phyloP scores from a whole-genome alignment of 2,113 vertebrate species.

The Nibea albiflora region DNA sequence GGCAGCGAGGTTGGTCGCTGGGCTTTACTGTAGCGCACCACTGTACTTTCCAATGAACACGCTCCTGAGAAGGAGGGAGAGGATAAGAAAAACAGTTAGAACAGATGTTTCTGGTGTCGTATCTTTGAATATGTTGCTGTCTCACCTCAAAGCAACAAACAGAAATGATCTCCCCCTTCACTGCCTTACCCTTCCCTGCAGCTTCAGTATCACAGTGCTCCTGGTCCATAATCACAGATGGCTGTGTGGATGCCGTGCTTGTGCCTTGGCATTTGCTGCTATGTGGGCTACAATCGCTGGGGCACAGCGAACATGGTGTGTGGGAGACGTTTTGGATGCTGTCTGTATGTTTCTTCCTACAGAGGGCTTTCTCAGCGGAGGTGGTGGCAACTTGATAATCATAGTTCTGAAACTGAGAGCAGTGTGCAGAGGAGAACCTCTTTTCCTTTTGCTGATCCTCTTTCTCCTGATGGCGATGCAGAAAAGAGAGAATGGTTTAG shows the following conservation, averaged over 20 bases:
- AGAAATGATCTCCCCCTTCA: not conserved
- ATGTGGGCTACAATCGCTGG: slow-evolving; percentile 86
- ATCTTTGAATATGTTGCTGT: not conserved
- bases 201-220: slow-evolving; percentile 30
- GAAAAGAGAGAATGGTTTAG: not conserved
- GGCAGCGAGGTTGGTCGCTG: slow-evolving; percentile 96
- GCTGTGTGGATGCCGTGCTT: slow-evolving; percentile 31
- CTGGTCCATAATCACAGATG: slow-evolving; percentile 47
- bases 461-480: slow-evolving; percentile 34
- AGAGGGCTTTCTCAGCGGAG: slow-evolving; percentile 86
- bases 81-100: not conserved
- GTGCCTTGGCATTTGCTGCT: slow-evolving; percentile 79
- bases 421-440: slow-evolving; percentile 26
- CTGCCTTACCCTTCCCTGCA: slow-evolving; percentile 54
- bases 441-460: slow-evolving; percentile 45
- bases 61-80: slow-evolving; percentile 76
- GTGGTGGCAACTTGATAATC: slow-evolving; percentile 83
- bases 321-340: slow-evolving; percentile 78
- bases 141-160: not conserved
- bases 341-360: slow-evolving; percentile 80
- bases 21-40: slow-evolving; percentile 91
- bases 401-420: slow-evolving; percentile 39
- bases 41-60: slow-evolving; percentile 79
- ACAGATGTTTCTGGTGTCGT: not conserved
- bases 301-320: slow-evolving; percentile 80